phyloP scores from a whole-genome alignment of 2,888 invertebrate genomes.

The Matsumyia berberina region DNA sequence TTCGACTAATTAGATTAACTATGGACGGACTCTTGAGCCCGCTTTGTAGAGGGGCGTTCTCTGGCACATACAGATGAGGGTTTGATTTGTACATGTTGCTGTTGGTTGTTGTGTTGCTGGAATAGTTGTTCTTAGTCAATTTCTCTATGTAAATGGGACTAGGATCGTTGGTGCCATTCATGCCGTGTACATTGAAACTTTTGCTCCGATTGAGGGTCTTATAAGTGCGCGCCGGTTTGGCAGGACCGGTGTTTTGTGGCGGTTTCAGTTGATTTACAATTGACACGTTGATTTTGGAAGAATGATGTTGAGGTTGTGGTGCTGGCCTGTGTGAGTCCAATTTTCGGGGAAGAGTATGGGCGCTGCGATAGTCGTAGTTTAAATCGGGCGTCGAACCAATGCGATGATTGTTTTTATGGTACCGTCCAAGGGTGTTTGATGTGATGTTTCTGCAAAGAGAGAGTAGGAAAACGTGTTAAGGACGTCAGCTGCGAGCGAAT shows the following conservation, averaged over 20 bases:
- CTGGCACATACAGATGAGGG: conserved; percentile 90
- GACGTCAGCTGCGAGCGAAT: neutral
- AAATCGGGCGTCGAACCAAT: conserved; percentile 86
- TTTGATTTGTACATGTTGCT: conserved; percentile 89
- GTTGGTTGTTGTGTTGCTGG: conserved; percentile 77
- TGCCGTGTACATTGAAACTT: conserved; percentile 92
- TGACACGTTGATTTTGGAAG: conserved; percentile 89
- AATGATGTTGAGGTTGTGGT: conserved; percentile 82
- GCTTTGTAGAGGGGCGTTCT: conserved; percentile 80
- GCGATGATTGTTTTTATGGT: conserved; percentile 92
- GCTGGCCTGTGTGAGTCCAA: conserved; percentile 81
- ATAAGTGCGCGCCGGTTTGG: conserved; percentile 92
- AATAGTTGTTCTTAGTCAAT: conserved; percentile 82
- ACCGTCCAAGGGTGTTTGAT: conserved; percentile 90
- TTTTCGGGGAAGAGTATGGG: conserved; percentile 91
- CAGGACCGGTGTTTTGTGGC: conserved; percentile 86
- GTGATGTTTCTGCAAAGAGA: conserved; percentile 77
- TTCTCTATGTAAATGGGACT: conserved; percentile 84
- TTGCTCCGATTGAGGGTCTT: conserved; percentile 92
- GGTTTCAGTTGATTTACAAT: conserved; percentile 85
- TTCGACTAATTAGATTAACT: conserved; percentile 93
- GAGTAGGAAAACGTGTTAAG: neutral
- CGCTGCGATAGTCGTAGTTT: conserved; percentile 85
- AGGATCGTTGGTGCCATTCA: conserved; percentile 85
- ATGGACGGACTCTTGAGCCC: conserved; percentile 92